Evolutionary conservation across 1,140 invertebrate species (phyloP), one percentile per base, ranked within the genome.

Genomic region (Cryptotermes secundus): DNA sequence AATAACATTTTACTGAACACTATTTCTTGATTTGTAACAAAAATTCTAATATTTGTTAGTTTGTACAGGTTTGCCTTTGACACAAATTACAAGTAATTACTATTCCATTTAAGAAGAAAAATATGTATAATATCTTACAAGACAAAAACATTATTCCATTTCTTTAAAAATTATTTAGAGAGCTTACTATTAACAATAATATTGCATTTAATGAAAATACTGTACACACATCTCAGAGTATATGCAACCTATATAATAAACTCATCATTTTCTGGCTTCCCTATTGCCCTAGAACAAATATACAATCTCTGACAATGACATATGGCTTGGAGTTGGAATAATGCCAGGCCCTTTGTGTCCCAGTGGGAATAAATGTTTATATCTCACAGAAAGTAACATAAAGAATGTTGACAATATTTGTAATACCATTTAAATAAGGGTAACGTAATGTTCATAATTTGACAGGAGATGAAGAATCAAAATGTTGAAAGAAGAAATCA

Each of bases 121-220:
- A 72, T 72, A 31, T 72, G 59, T 45, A 59, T 82, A 53, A 53
- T 82, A 82, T 82, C 81, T 82, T 82, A 82, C 81, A 82, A 24
- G 53, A 82, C 38, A 45, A 80, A 49, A 80, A 49, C 79, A 34
- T 49, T 83, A 83, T 34, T 49, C 26, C 34, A 83, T 42, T 24
- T 45, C 36, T 83, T 49, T 85, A 82, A 80, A 65, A 79, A 72
- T 86, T 34, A 42, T 86, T 81, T 34, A 85, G 38, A 65, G 79
- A 84, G 65, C 81, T 34, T 82, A 35, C 31, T 72, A 72, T 81
- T 85, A 81, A 85, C 84, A 85, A 85, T 82, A 79, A 85, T 85
- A 85, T 85, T 85, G 84, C 84, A 81, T 81, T 85, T 85, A 81
- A 83, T 82, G 35, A 85, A 85, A 85, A 85, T 85, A 85, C 84